These are phyloP conservation scores for Noctua comes DNA, from an alignment of 2,888 invertebrate species.

Conservation along the genomic window DNA sequence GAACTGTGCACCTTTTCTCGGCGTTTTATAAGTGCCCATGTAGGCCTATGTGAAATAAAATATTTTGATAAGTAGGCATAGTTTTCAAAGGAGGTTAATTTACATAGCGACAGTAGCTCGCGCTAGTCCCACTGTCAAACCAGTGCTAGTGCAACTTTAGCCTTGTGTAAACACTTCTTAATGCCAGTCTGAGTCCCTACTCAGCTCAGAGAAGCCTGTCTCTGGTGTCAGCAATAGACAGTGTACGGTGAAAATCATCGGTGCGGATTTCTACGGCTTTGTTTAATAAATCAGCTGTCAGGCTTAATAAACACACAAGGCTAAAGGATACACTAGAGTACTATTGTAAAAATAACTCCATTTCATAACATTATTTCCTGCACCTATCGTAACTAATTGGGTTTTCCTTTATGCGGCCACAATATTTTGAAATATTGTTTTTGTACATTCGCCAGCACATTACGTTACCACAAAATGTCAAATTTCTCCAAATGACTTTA, in stretches of 20 bases:
- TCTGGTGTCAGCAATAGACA: neutral
- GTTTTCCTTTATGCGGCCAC: slow-evolving; percentile 10
- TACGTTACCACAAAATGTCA: too few relatives aligned
- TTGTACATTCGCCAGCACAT: neutral
- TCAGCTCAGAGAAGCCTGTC: neutral
- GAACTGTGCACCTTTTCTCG: too few relatives aligned
- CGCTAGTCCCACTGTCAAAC: neutral
- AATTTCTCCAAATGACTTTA: too few relatives aligned
- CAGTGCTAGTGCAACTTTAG: neutral
- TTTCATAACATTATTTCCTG: slow-evolving; percentile 34
- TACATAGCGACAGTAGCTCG: neutral
- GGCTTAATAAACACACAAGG: neutral
- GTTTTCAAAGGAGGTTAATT: neutral
- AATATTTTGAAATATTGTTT: slow-evolving; percentile 4
- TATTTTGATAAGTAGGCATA: neutral
- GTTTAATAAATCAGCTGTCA: neutral
- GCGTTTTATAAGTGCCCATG: too few relatives aligned
- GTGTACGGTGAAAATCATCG: neutral
- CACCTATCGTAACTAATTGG: neutral
- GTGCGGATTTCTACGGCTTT: neutral
- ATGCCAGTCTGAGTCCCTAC: too few relatives aligned
- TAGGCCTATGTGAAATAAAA: too few relatives aligned
- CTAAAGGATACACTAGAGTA: neutral
- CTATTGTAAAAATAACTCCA: slow-evolving; percentile 16
- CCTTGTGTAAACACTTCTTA: neutral